Evolutionary conservation across 2,797 vertebrate species (phyloP).

Genomic region (Scolopax rusticola): DNA sequence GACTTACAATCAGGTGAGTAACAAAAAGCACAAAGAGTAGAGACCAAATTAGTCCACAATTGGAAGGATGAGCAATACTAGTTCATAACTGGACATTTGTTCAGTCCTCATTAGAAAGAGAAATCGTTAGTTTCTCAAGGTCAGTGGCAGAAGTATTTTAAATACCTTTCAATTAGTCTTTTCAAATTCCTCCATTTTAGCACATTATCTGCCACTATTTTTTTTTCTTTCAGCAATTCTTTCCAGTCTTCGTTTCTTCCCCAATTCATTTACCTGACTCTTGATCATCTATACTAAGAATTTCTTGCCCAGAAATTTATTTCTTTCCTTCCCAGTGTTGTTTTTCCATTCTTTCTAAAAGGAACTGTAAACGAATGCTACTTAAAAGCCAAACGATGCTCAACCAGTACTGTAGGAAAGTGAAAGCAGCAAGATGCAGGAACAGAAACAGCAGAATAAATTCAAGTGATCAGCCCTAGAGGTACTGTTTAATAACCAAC

Average conservation of each 20-base stretch:
- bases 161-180: neutral
- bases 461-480: neutral
- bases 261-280: neutral
- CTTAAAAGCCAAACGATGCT: neutral
- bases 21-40: neutral
- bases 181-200: neutral
- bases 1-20: neutral
- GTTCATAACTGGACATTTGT: neutral
- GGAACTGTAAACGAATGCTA: neutral
- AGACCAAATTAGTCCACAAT: rapidly evolving
- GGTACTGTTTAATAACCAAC: neutral
- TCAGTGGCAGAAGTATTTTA: neutral
- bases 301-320: neutral
- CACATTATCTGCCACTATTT: neutral
- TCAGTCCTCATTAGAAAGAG: neutral
- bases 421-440: neutral
- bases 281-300: neutral
- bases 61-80: neutral
- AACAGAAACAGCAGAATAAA: neutral
- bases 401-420: neutral
- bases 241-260: neutral
- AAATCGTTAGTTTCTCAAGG: neutral
- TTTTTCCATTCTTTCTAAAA: neutral
- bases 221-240: neutral
- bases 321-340: neutral